These are phyloP conservation scores for Sorex maritimensis DNA, from an alignment of 2,797 vertebrate species.

Conservation along the genomic window DNA sequence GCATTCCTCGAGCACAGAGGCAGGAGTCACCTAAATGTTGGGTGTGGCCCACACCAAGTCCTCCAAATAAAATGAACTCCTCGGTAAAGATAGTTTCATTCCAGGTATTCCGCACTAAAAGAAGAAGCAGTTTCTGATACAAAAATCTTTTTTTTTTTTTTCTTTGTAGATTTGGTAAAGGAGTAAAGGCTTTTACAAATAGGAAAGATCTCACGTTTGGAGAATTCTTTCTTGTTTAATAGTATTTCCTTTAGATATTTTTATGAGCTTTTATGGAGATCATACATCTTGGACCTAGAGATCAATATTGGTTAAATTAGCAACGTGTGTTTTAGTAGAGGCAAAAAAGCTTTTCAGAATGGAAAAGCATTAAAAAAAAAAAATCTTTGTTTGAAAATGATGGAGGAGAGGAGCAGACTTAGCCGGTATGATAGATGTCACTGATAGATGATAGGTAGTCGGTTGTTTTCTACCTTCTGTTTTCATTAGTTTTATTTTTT, in stretches of 20 bases:
- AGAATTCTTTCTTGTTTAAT: not conserved
- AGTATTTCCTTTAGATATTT: not conserved
- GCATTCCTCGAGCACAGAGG: too few species aligned
- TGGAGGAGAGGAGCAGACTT: conserved; percentile 19
- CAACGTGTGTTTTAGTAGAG: conserved; percentile 12
- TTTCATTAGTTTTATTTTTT: conserved; percentile 67
- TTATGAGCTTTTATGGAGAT: not conserved
- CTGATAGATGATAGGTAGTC: not conserved
- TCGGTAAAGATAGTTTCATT: not conserved
- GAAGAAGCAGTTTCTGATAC: conserved; percentile 1
- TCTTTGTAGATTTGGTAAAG: not conserved
- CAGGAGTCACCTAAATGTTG: too few species aligned
- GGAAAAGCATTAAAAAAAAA: too few species aligned
- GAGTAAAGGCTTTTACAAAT: not conserved
- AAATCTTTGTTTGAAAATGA: conserved; percentile 30
- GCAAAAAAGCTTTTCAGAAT: not conserved
- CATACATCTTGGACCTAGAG: not conserved
- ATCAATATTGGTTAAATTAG: not conserved
- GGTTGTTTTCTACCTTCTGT: conserved; percentile 39
- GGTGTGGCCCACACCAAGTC: too few species aligned
- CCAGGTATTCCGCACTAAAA: not conserved
- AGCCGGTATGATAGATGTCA: not conserved
- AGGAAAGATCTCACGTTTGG: conserved; percentile 26
- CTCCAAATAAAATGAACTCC: too few species aligned
- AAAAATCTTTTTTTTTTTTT: not conserved